Evolutionary conservation across 2,113 vertebrate genomes (phyloP).

Genomic region (Myiozetetes cayanensis): DNA sequence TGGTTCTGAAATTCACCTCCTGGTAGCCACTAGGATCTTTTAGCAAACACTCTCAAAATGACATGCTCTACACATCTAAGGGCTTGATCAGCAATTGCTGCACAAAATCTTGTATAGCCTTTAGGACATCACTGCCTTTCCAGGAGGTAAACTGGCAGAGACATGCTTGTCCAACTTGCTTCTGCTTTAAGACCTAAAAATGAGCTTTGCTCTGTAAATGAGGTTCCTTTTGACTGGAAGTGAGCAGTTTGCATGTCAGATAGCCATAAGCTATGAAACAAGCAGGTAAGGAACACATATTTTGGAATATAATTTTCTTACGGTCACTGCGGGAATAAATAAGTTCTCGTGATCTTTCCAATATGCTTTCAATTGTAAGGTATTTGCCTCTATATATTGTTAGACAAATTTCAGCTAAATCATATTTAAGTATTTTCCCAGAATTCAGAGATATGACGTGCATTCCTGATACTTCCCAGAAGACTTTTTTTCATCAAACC

Average conservation of each 20-base stretch:
- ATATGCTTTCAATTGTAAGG: neutral
- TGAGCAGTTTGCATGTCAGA: neutral
- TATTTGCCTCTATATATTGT: neutral
- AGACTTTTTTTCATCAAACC: neutral
- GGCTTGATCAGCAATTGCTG: neutral
- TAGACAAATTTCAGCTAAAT: slow-evolving; percentile 24
- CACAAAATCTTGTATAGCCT: neutral
- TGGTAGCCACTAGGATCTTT: neutral
- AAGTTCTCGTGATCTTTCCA: neutral
- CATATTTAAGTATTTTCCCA: neutral
- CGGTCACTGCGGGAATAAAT: neutral
- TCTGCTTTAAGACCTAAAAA: neutral
- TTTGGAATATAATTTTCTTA: neutral
- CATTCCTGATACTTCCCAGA: slow-evolving; percentile 4
- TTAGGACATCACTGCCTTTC: neutral
- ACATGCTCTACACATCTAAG: neutral
- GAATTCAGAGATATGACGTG: neutral
- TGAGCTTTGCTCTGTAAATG: neutral
- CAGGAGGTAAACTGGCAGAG: neutral
- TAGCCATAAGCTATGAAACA: neutral
- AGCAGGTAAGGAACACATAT: neutral
- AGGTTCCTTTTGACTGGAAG: neutral
- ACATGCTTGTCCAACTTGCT: neutral
- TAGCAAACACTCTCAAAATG: neutral
- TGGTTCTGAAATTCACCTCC: neutral